These are phyloP conservation scores for Drosophila lacertosa DNA, from an alignment of 1,140 invertebrate genomes.

Conservation along the genomic window DNA sequence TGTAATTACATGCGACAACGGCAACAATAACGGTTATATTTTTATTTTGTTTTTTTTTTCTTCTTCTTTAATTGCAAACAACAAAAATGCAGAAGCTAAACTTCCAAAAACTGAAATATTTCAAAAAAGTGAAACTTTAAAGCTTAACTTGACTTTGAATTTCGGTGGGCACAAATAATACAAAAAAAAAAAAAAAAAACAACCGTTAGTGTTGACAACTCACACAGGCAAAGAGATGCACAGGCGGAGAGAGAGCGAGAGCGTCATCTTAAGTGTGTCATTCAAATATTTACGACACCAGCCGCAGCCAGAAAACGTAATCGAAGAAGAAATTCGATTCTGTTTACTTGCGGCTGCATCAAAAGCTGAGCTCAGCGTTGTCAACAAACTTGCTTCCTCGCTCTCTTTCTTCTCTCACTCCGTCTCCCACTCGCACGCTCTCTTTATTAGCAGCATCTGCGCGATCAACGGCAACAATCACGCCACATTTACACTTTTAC, in stretches of 20 bases:
- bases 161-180: conserved; percentile 5
- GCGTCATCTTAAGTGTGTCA: conserved; percentile 43
- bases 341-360: conserved; percentile 16
- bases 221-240: conserved; percentile 4
- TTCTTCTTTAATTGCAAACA: conserved; percentile 25
- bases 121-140: conserved; percentile 49
- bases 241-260: conserved; percentile 1
- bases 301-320: conserved; percentile 11
- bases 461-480: conserved; percentile 32
- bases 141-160: conserved; percentile 42
- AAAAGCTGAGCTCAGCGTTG: conserved; percentile 4
- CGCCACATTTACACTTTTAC: conserved; percentile 70
- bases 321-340: conserved; percentile 18
- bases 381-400: neutral
- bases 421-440: conserved; percentile 2
- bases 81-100: conserved; percentile 1
- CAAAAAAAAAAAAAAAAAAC: neutral
- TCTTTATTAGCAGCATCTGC: conserved; percentile 17
- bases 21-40: conserved; percentile 21
- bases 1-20: conserved; percentile 30
- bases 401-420: neutral
- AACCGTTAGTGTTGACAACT: conserved; percentile 40
- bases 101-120: conserved; percentile 23
- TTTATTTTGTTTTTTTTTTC: conserved; percentile 3
- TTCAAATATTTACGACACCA: conserved; percentile 57